phyloP scores from a whole-genome alignment of 1,140 invertebrate genomes.

The Venustaconcha ellipsiformis region DNA sequence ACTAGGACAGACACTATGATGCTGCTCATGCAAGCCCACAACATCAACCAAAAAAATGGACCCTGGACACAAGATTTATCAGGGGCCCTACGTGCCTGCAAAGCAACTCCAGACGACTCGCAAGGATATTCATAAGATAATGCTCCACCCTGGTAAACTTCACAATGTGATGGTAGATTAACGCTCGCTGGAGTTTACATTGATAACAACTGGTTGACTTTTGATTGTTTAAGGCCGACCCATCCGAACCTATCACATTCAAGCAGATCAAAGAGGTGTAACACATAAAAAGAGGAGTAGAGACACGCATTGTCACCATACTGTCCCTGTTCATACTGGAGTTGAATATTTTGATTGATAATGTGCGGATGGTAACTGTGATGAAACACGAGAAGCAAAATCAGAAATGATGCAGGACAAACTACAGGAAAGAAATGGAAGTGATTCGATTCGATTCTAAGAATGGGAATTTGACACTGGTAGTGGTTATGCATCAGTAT shows the following conservation, averaged over 20 bases:
- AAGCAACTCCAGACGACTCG: slow-evolving; percentile 10
- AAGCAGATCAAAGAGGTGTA: slow-evolving; percentile 7
- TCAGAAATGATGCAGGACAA: background rate
- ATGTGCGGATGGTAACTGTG: background rate
- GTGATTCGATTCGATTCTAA: background rate
- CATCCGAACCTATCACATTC: slow-evolving; percentile 1
- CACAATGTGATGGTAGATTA: slow-evolving; percentile 8
- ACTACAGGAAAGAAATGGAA: background rate
- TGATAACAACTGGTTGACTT: slow-evolving; percentile 18
- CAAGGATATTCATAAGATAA: background rate
- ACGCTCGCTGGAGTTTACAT: slow-evolving; percentile 12
- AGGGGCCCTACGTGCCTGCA: slow-evolving; percentile 9
- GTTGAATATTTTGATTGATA: background rate
- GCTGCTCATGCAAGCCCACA: slow-evolving; percentile 1
- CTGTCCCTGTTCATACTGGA: slow-evolving; percentile 13
- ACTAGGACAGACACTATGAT: slow-evolving; percentile 4
- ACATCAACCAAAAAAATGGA: slow-evolving; percentile 3
- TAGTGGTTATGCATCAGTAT: background rate
- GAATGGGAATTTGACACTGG: background rate
- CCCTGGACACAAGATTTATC: background rate
- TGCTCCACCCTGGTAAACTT: slow-evolving; percentile 8
- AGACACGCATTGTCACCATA: slow-evolving; percentile 14
- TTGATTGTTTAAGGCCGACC: slow-evolving; percentile 13
- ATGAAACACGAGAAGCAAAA: background rate
- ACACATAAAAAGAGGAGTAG: slow-evolving; percentile 15